Evolutionary conservation across 2,797 vertebrate genomes (phyloP).

Genomic region (Phylloscopus collybita): DNA sequence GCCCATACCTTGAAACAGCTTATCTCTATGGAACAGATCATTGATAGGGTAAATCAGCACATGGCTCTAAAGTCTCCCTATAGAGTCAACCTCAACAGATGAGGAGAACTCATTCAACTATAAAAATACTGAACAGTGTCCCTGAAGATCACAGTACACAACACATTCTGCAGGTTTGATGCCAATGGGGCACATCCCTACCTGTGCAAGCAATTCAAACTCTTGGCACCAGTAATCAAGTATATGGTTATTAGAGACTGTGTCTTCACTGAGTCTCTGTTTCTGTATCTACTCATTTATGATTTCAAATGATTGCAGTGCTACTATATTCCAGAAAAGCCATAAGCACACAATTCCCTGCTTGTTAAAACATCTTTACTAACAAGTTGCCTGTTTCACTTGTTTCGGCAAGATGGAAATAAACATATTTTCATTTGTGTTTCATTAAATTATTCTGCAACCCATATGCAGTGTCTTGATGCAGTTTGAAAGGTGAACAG

Average conservation of each 20-base stretch:
- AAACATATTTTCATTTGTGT: constrained; percentile 70
- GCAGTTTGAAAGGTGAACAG: constrained; percentile 82
- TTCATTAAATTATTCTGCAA: constrained; percentile 71
- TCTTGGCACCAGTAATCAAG: not conserved
- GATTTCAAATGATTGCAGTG: not conserved
- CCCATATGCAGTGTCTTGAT: constrained; percentile 72
- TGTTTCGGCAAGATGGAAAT: constrained; percentile 51
- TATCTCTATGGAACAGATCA: not conserved
- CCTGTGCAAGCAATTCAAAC: not conserved
- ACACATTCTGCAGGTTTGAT: not conserved
- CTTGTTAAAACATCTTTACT: constrained; percentile 56
- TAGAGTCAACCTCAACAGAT: not conserved
- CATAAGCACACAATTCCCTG: constrained; percentile 8
- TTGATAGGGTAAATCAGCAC: not conserved
- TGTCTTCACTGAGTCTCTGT: not conserved
- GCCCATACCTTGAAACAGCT: not conserved
- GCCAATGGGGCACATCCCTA: not conserved
- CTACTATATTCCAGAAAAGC: not conserved
- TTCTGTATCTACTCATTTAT: not conserved
- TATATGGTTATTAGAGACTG: not conserved
- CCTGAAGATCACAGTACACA: not conserved
- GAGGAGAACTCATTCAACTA: not conserved
- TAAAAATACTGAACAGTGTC: not conserved
- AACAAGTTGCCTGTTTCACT: constrained; percentile 56
- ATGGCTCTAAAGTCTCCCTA: not conserved